Base-by-base conservation (phyloP, 2,113 vertebrate genomes). In the Synodontis membranacea region DNA sequence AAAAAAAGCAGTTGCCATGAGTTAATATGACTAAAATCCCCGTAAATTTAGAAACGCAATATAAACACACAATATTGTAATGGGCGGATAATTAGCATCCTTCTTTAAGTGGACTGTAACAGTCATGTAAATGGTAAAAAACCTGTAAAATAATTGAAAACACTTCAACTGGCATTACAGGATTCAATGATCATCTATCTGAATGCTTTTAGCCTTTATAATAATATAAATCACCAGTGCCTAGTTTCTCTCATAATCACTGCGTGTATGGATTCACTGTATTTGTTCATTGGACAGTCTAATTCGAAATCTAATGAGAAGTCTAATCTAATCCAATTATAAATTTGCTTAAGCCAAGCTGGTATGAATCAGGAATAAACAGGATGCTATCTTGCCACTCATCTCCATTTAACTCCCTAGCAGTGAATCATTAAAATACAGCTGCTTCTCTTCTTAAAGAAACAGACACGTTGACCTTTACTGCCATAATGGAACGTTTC, bases 261-360 rank as follows among this genome's bases (percentile, higher is more conserved):
- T 19, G 62, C n/a, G 19, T 68, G n/a, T 37, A 25, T 34, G 19
- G 5, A 37, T 17, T 37, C 2, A 39, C 44, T 48, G 44, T 15
- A 48, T 37, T 66, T 72, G 34, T 10, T 84, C 28, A 58, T 31
- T 48, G 9, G 6, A 21, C 42, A 66, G 60, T 48, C 42, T 48
- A 62, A 64, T 80, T 46, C 44, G 7, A 48, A 64, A 82, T 64
- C 39, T 44, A 48, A 82, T 34, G 76, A 39, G 80, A 88, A 50
- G 60, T 70, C 52, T 72, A 14, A 88, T 56, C 48, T 84, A 84
- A 86, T 90, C 50, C 88, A 91, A 93, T 88, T 78, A 89, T 60
- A 81, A 90, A 92, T 86, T 83, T 86, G 83, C 72, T 83, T 86
- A 72, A 84, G 85, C 44, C 58, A 44, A 79, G 9, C 23, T 86